Evolutionary conservation across 1,140 invertebrate species (phyloP).

Genomic region (Ganaspis sp.): DNA sequence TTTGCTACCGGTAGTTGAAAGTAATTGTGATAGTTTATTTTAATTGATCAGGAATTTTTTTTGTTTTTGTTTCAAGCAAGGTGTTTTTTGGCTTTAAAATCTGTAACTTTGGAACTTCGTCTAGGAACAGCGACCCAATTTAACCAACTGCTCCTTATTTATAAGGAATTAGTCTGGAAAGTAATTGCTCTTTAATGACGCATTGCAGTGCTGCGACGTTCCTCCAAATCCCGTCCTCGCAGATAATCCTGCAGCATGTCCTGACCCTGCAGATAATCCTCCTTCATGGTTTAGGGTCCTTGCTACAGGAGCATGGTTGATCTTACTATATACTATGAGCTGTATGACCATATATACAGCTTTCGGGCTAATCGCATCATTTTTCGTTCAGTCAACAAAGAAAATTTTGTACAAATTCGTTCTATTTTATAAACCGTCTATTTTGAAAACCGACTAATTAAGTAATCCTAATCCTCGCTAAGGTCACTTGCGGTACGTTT

Average conservation of each 20-base stretch:
- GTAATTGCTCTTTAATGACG: conserved; percentile 26
- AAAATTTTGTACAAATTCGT: background rate
- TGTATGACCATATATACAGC: background rate
- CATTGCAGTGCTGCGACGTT: conserved; percentile 26
- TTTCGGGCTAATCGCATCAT: conserved; percentile 7
- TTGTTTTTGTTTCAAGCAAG: too few relatives aligned
- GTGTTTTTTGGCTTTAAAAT: too few relatives aligned
- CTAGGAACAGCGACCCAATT: conserved; percentile 5
- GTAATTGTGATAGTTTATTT: too few relatives aligned
- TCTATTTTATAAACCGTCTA: conserved; percentile 2
- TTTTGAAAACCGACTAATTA: background rate
- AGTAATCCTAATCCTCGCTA: too few relatives aligned
- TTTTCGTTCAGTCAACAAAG: conserved; percentile 1
- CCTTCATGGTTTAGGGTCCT: conserved; percentile 17
- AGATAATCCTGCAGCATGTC: conserved; percentile 26
- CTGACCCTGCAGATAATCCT: conserved; percentile 22
- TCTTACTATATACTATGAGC: background rate
- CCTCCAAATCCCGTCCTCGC: conserved; percentile 12
- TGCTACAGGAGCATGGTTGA: background rate
- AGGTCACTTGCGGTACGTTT: too few relatives aligned
- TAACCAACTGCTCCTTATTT: conserved; percentile 23
- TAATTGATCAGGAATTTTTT: too few relatives aligned
- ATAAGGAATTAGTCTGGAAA: conserved; percentile 26
- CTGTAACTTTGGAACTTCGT: background rate
- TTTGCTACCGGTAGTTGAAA: too few relatives aligned